A percentile compares a stretch with the other conserved stretches of the same genome.
Evolutionary conservation across 2,113 vertebrate species (phyloP).

Genomic region (Spheniscus mendiculus): DNA sequence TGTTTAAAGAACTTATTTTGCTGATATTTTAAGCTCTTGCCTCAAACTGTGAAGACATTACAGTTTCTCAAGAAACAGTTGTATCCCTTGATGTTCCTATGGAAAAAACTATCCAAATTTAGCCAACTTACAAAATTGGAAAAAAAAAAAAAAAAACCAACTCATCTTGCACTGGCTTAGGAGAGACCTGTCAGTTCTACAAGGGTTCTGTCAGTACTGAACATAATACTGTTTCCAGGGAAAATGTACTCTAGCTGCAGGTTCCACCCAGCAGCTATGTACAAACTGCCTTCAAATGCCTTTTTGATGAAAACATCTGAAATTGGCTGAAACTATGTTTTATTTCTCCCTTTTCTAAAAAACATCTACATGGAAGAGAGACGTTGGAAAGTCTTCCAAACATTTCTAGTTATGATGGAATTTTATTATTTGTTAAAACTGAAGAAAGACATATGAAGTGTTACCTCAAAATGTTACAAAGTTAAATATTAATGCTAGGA

Average conservation of each 20-base stretch:
- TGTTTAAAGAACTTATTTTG: not conserved
- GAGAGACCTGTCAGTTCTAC: not conserved
- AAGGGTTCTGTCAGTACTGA: not conserved
- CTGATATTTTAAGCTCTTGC: conserved; percentile 33
- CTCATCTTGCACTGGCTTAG: not conserved
- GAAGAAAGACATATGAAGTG: not conserved
- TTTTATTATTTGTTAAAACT: not conserved
- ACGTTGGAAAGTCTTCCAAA: not conserved
- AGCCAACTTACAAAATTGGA: not conserved
- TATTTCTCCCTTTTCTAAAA: not conserved
- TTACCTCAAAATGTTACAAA: not conserved
- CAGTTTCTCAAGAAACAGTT: not conserved
- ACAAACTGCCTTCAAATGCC: not conserved
- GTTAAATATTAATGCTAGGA: not conserved
- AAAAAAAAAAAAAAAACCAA: not conserved
- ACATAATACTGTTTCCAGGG: not conserved
- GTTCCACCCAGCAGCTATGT: not conserved
- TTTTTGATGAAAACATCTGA: not conserved
- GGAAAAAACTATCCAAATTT: conserved; percentile 27
- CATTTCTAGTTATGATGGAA: not conserved
- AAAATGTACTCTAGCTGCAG: not conserved
- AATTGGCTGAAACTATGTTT: not conserved
- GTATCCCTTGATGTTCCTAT: conserved; percentile 12
- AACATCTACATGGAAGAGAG: not conserved
- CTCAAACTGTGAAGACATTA: not conserved